Conservation (phyloP, 2,113 vertebrate species). For the Myiopsitta monachus region DNA sequence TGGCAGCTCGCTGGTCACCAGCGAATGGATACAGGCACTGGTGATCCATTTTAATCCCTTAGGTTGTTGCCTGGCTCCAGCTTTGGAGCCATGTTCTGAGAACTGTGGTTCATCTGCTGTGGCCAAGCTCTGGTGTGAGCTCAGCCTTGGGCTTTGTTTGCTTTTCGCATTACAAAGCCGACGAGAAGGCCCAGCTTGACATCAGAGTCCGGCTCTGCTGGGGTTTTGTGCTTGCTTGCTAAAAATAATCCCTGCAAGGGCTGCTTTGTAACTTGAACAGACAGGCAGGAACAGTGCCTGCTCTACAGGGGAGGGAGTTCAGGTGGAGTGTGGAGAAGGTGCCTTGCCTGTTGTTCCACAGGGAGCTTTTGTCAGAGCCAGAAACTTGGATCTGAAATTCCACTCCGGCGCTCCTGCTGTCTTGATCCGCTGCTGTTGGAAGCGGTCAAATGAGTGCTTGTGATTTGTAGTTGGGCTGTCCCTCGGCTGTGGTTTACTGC, state of each 20-base stretch:
- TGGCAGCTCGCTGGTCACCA: neutral
- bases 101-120: neutral
- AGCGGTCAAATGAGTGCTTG: neutral
- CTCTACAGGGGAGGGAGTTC: neutral
- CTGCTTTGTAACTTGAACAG: neutral
- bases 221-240: neutral
- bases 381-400: neutral
- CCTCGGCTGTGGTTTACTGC: neutral
- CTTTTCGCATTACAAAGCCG: neutral
- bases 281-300: neutral
- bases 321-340: neutral
- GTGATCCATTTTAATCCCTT: neutral
- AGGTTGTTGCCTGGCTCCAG: neutral
- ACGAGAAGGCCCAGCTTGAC: neutral
- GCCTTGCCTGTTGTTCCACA: neutral
- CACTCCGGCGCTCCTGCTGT: neutral
- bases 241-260: slow-evolving; percentile 12
- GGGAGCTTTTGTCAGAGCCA: neutral
- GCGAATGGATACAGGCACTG: neutral
- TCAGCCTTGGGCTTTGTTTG: slow-evolving; percentile 23
- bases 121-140: neutral
- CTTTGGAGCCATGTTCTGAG: neutral
- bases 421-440: neutral
- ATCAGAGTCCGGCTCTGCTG: slow-evolving; percentile 16
- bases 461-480: neutral